A percentile compares a stretch with the other conserved stretches of the same genome.
Evolutionary conservation across 2,888 invertebrate species (phyloP).

Genomic region (Agonopterix alstromeriana): DNA sequence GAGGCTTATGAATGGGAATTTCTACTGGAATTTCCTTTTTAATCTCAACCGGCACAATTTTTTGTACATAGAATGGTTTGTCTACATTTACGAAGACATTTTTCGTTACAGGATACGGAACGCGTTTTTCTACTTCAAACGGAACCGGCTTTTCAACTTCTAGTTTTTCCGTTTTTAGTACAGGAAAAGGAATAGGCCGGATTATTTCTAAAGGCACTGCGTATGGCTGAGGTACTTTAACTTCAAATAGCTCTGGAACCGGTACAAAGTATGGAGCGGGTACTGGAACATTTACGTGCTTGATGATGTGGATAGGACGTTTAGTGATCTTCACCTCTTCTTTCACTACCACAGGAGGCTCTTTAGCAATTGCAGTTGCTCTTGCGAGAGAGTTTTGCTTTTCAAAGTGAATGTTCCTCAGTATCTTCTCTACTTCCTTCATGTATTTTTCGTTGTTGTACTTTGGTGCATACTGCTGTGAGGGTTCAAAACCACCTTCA

Average conservation of each 20-base stretch:
- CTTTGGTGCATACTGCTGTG: constrained; percentile 34
- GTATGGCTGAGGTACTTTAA: constrained; percentile 30
- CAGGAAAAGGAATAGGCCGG: constrained; percentile 25
- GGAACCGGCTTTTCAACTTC: constrained; percentile 28
- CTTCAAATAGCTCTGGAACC: constrained; percentile 30
- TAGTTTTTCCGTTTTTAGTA: constrained; percentile 26
- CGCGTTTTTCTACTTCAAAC: constrained; percentile 22
- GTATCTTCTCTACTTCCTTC: constrained; percentile 36
- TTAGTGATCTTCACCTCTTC: constrained; percentile 33
- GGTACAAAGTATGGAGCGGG: constrained; percentile 32
- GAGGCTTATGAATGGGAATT: constrained; percentile 23
- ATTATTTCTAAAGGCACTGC: constrained; percentile 30
- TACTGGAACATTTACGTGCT: constrained; percentile 24
- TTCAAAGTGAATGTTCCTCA: constrained; percentile 24
- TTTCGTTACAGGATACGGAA: constrained; percentile 23
- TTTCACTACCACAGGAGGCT: constrained; percentile 25
- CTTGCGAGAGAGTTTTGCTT: constrained; percentile 37
- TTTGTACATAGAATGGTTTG: constrained; percentile 31
- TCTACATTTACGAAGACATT: constrained; percentile 34
- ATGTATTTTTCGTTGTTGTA: constrained; percentile 37
- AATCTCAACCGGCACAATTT: constrained; percentile 24
- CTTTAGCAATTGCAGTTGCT: constrained; percentile 34
- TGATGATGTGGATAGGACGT: constrained; percentile 24
- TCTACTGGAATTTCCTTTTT: constrained; percentile 27
- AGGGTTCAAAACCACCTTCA: constrained; percentile 15